phyloP scores from a whole-genome alignment of 2,888 invertebrate genomes.

The Ctena decussata region DNA sequence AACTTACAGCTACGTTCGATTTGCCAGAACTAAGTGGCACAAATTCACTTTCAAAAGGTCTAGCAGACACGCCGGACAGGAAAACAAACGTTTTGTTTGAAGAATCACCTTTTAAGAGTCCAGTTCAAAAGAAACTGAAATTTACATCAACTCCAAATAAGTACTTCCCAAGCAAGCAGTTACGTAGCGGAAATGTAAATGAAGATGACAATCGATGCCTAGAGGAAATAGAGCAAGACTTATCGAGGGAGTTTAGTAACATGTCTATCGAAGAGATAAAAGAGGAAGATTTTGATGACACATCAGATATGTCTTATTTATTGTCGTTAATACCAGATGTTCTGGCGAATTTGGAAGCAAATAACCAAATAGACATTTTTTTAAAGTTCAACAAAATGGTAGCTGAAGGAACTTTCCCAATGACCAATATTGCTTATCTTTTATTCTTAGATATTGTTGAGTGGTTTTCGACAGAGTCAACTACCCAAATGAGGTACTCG shows the following conservation, averaged over 20 bases:
- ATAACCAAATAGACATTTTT: not conserved
- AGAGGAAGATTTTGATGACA: not conserved
- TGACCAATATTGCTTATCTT: not conserved
- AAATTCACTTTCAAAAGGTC: not conserved
- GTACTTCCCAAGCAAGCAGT: not conserved
- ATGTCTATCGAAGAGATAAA: not conserved
- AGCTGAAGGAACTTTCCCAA: not conserved
- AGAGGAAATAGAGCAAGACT: not conserved
- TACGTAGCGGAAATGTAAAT: not conserved
- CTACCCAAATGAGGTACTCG: not conserved
- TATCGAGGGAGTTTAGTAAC: not conserved
- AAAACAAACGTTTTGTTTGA: not conserved
- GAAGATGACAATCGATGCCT: not conserved
- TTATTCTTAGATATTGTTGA: not conserved
- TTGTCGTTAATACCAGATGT: not conserved
- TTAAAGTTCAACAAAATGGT: not conserved
- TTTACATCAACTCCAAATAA: slow-evolving; percentile 1
- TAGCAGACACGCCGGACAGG: not conserved
- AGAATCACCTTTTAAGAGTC: not conserved
- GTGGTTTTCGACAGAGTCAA: not conserved
- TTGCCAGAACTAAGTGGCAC: not conserved
- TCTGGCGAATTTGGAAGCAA: not conserved
- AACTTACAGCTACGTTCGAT: not conserved
- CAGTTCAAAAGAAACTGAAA: not conserved
- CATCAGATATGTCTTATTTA: not conserved